A percentile compares a stretch with the other conserved stretches of the same genome.
phyloP scores from a whole-genome alignment of 2,888 invertebrate genomes.

The Disparrhopalites patrizii region DNA sequence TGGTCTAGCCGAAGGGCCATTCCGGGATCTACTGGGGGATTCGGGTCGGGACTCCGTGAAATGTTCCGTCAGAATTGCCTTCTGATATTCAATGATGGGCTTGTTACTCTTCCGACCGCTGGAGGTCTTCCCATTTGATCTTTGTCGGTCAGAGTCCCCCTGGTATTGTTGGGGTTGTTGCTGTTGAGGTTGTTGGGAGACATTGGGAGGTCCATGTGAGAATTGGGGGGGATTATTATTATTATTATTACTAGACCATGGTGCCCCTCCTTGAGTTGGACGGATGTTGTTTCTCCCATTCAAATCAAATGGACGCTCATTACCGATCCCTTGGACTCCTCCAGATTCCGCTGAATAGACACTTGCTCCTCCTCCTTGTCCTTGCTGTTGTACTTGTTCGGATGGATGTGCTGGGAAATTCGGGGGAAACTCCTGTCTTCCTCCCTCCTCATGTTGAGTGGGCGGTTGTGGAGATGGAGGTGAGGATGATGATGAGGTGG shows the following conservation, averaged over 20 bases:
- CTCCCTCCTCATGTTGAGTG: not conserved
- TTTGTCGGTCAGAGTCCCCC: not conserved
- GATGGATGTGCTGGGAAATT: not conserved
- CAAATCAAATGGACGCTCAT: not conserved
- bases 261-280: not conserved
- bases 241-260: not conserved
- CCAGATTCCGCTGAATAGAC: too few relatives aligned
- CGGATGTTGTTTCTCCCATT: not conserved
- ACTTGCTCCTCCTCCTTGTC: too few relatives aligned
- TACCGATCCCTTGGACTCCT: not conserved
- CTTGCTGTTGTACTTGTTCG: too few relatives aligned
- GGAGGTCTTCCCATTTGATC: not conserved
- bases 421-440: not conserved
- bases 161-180: slow-evolving; percentile 16
- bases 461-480: not conserved
- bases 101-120: not conserved
- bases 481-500: not conserved
- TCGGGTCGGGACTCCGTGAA: slow-evolving; percentile 36
- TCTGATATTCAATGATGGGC: slow-evolving; percentile 40
- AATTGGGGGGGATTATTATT: too few relatives aligned
- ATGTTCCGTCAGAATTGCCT: slow-evolving; percentile 43
- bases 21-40: not conserved
- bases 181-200: not conserved
- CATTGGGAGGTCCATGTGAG: too few relatives aligned
- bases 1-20: not conserved